Percentiles rank a stretch among this genome's conserved stretches.
These are phyloP conservation scores for Andrena minutula DNA, from an alignment of 2,888 invertebrate genomes.

Conservation along the genomic window DNA sequence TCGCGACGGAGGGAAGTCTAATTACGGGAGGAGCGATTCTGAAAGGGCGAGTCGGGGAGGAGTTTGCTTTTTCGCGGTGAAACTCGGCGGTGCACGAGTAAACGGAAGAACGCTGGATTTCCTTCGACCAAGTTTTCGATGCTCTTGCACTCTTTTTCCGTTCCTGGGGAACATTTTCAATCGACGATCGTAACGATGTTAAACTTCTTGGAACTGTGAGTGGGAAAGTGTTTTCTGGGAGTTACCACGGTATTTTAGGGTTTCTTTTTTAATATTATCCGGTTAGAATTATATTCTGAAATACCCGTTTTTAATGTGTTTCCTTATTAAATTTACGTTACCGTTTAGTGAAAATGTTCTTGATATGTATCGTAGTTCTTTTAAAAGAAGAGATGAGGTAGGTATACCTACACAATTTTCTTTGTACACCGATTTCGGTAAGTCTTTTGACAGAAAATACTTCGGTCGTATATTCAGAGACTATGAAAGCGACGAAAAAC, in stretches of 20 bases:
- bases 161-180: not conserved
- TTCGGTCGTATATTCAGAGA: slow-evolving; percentile 5
- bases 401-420: too few species aligned
- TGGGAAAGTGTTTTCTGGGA: too few species aligned
- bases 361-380: too few species aligned
- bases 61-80: slow-evolving; percentile 25
- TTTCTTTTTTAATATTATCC: too few species aligned
- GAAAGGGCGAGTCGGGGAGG: not conserved
- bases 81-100: slow-evolving; percentile 7
- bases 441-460: not conserved
- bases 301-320: too few species aligned
- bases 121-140: slow-evolving; percentile 20
- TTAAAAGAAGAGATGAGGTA: too few species aligned
- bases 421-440: too few species aligned
- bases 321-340: too few species aligned
- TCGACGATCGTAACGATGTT: not conserved
- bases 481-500: slow-evolving; percentile 43
- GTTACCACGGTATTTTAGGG: too few species aligned
- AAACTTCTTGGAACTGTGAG: not conserved
- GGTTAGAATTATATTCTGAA: too few species aligned
- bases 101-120: slow-evolving; percentile 17
- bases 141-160: not conserved
- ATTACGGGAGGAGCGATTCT: slow-evolving; percentile 35
- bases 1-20: slow-evolving; percentile 40
- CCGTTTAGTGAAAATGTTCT: too few species aligned